Evolutionary conservation across 2,113 vertebrate species (phyloP), one percentile per base, ranked within the genome.

Genomic region (Oostethus manadensis): DNA sequence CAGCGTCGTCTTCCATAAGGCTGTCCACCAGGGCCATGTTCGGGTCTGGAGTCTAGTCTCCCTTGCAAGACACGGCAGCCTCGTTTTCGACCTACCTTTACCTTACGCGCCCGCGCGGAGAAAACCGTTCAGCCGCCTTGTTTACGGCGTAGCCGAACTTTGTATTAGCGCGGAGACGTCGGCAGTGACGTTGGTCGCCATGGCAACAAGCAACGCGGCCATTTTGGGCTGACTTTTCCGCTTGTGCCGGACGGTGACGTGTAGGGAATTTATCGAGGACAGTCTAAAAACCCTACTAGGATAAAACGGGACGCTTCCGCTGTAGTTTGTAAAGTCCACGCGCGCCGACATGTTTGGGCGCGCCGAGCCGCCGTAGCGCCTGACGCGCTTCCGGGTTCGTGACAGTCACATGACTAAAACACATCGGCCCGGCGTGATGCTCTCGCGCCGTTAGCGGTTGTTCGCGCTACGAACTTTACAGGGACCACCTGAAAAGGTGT

Each of bases 1-100:
- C 94, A 62, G 88, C 80, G 83, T 97, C 94, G 83, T 96, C 91
- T 86, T 98, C 94, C 56, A 88, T 71, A 3, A 94, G 84, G 72
- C 85, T 89, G 77, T 97, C 93, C 53, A 80, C 75, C 46, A 93
- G 88, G n/a, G 65, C 56, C 64, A 49, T 60, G 46, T 29, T 2
- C 48, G 6, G 17, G 49, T 8, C 38, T 10, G 8, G 7, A 9
- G 51, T n/a, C 43, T 33, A 0, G n/a, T n/a, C n/a, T n/a, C n/a
- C n/a, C n/a, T n/a, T n/a, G n/a, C n/a, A n/a, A n/a, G n/a, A n/a
- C n/a, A n/a, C n/a, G n/a, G n/a, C n/a, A n/a, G n/a, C n/a, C n/a
- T n/a, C n/a, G n/a, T n/a, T n/a, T n/a, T n/a, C n/a, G n/a, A n/a
- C n/a, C n/a, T n/a, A n/a, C n/a, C n/a, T n/a, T n/a, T n/a, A n/a